Percentiles rank a stretch among this genome's conserved stretches.
These are phyloP conservation scores for Melieria picta DNA, from an alignment of 2,888 invertebrate genomes.

Conservation along the genomic window DNA sequence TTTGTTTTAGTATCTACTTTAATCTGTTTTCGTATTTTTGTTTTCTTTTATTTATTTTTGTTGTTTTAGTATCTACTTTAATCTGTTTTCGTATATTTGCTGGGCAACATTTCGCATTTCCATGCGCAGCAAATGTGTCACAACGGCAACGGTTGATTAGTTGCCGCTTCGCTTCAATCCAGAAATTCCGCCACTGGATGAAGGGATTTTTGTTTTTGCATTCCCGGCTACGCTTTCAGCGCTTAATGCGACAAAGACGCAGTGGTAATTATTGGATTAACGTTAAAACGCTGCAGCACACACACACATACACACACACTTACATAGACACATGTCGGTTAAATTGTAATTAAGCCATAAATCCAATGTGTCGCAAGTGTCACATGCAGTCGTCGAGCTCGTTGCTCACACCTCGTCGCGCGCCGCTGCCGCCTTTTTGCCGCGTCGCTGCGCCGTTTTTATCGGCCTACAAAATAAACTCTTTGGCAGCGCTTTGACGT, in stretches of 20 bases:
- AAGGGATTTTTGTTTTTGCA: neutral
- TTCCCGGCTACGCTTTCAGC: neutral
- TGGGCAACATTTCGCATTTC: too few relatives aligned
- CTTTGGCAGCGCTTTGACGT: too few relatives aligned
- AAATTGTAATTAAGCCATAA: conserved; percentile 3
- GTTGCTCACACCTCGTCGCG: neutral
- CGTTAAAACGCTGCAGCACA: neutral
- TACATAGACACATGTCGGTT: neutral
- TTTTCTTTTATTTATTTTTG: too few relatives aligned
- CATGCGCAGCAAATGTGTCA: too few relatives aligned
- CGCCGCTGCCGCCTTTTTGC: neutral
- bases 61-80: too few relatives aligned
- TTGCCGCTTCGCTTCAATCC: neutral
- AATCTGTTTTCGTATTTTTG: too few relatives aligned
- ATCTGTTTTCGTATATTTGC: too few relatives aligned
- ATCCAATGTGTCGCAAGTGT: neutral
- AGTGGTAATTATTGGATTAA: neutral
- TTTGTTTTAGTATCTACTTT: too few relatives aligned
- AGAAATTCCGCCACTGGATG: neutral
- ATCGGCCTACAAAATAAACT: too few relatives aligned
- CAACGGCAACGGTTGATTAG: too few relatives aligned
- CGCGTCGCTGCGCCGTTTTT: neutral
- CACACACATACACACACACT: too few relatives aligned
- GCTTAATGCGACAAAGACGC: neutral
- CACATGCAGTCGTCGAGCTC: too few relatives aligned